A percentile compares a stretch with the other conserved stretches of the same genome.
phyloP scores from a whole-genome alignment of 2,113 vertebrate genomes.

The Scomber colias region DNA sequence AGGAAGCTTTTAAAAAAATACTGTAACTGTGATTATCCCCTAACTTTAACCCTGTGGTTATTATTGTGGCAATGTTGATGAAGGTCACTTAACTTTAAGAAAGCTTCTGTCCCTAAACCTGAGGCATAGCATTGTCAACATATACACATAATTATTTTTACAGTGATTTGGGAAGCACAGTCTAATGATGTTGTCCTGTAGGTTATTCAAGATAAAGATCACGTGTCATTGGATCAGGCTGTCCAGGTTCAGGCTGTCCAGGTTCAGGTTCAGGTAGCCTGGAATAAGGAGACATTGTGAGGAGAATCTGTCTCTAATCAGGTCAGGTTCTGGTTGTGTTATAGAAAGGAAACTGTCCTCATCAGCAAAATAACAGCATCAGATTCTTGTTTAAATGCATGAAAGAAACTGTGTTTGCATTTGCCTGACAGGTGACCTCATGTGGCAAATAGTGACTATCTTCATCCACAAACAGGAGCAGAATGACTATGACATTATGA shows the following conservation, averaged over 20 bases:
- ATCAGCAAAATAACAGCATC: not conserved
- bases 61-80: too few species aligned
- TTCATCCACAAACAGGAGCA: constrained; percentile 9
- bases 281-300: not conserved
- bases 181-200: too few species aligned
- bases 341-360: not conserved
- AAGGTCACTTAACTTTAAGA: too few species aligned
- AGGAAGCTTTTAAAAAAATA: too few species aligned
- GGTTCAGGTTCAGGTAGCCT: not conserved
- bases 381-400: not conserved
- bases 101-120: too few species aligned
- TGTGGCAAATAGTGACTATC: constrained; percentile 36
- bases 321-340: not conserved
- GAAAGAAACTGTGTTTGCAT: constrained; percentile 14
- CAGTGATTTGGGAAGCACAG: too few species aligned
- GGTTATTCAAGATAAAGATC: too few species aligned
- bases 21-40: too few species aligned
- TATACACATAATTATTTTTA: too few species aligned
- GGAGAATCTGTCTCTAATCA: not conserved
- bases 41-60: too few species aligned
- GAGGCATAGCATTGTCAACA: too few species aligned
- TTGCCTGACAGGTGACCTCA: constrained; percentile 46
- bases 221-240: not conserved
- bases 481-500: constrained; percentile 12
- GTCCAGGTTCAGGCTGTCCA: too few species aligned